Percentiles rank a stretch among this genome's conserved stretches.
Conservation (phyloP, 2,797 vertebrate genomes). For the Benthosema pterotum region DNA sequence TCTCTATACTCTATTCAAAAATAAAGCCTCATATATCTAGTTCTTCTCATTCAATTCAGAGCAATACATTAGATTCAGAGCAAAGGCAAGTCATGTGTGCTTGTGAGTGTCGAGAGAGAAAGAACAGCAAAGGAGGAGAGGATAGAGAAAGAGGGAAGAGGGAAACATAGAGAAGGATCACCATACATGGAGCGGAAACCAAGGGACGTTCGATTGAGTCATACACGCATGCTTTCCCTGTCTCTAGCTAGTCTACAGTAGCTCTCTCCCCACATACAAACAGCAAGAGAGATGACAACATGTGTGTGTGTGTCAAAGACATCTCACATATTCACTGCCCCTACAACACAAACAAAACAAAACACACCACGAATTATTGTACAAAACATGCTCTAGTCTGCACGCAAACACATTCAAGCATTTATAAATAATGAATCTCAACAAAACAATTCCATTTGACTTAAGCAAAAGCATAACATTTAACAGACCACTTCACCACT, state of each 20-base stretch:
- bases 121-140: slow-evolving; percentile 44
- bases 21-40: slow-evolving; percentile 32
- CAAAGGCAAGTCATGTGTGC: slow-evolving; percentile 21
- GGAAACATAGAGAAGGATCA: slow-evolving; percentile 54
- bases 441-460: slow-evolving; percentile 31
- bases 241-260: slow-evolving; percentile 12
- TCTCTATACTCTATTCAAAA: slow-evolving; percentile 12
- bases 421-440: slow-evolving; percentile 65
- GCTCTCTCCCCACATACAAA: slow-evolving; percentile 18
- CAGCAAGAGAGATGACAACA: slow-evolving; percentile 45
- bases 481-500: too few relatives aligned
- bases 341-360: slow-evolving; percentile 15
- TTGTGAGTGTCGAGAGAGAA: slow-evolving; percentile 34
- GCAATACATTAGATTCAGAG: slow-evolving; percentile 13
- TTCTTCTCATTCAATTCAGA: slow-evolving; percentile 16
- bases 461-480: slow-evolving; percentile 23
- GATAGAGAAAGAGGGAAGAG: slow-evolving; percentile 22
- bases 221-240: slow-evolving; percentile 49
- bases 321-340: slow-evolving; percentile 18
- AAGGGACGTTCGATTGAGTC: slow-evolving; percentile 73
- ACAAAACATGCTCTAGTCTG: slow-evolving; percentile 41
- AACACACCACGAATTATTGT: slow-evolving; percentile 26
- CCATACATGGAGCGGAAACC: slow-evolving; percentile 86
- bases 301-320: slow-evolving; percentile 49
- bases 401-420: slow-evolving; percentile 52